Conservation (phyloP, 2,888 invertebrate species). For the Ypsolopha sequella region DNA sequence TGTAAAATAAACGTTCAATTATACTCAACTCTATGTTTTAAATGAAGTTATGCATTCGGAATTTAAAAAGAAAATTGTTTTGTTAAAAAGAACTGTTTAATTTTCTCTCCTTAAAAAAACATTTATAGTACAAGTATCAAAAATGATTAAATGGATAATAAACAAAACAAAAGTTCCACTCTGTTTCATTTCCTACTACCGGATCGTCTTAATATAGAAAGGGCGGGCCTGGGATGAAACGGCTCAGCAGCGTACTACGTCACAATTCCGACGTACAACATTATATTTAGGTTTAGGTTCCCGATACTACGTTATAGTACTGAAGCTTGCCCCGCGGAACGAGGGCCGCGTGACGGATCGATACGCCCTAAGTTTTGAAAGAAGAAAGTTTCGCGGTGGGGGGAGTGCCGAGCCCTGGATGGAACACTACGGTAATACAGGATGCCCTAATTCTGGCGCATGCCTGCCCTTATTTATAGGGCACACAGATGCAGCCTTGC, state of each 20-base stretch:
- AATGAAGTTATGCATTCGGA: no score
- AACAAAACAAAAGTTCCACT: not conserved
- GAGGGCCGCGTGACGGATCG: slow-evolving; percentile 49
- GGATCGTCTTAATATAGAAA: not conserved
- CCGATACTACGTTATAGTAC: slow-evolving; percentile 3
- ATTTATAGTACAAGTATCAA: not conserved
- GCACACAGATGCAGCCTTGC: not conserved
- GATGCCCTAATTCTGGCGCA: slow-evolving; percentile 61
- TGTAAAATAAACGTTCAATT: no score
- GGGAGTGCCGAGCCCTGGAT: slow-evolving; percentile 41
- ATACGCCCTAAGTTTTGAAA: slow-evolving; percentile 67
- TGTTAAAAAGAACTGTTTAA: no score
- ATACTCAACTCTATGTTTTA: no score
- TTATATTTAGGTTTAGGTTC: slow-evolving; percentile 5
- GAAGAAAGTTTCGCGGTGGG: slow-evolving; percentile 65
- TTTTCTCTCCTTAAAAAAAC: no score
- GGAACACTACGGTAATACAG: slow-evolving; percentile 37
- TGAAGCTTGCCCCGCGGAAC: slow-evolving; percentile 32
- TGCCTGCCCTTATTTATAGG: slow-evolving; percentile 4
- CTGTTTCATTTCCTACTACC: slow-evolving; percentile 1
- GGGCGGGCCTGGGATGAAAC: slow-evolving; percentile 5
- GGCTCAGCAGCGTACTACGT: slow-evolving; percentile 9
- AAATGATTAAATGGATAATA: not conserved
- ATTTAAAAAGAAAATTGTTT: no score
- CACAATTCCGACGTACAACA: not conserved